Base-by-base conservation (phyloP, 92 coral and sea anemone genomes). In the Porites rus region DNA sequence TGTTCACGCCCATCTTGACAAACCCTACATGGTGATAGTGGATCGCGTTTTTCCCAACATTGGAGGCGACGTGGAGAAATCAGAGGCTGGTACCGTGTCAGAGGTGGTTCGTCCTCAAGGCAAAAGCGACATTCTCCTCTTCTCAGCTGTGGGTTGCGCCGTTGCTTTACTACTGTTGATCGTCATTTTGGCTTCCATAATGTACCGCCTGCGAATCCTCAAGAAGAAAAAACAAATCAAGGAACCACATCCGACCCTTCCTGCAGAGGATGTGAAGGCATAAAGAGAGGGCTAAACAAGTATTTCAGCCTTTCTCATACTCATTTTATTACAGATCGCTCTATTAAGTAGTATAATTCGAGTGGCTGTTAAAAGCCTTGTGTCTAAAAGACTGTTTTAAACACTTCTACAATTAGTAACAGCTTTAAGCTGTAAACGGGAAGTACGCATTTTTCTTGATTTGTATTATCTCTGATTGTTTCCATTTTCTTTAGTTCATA, bases 1-100 rank as follows among this genome's bases (percentile, higher is more conserved):
- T 63, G 88, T 88, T 8, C 88, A 83, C 16, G 84, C 67, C 18
- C 88, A 88, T 76, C 87, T 88, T 3, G 69, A 76, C 59, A 28
- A 56, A 75, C 25, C 75, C 60, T 88, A 78, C 69, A 78, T 75
- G 22, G 72, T 6, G 82, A 43, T 88, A 19, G 60, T 54, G 0
- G 60, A 54, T 0, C 60, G 60, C 60, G 60, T 54, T 10, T 54
- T 54, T 9, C 60, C 60, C 60, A 54, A 54, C 60, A 54, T 54
- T 9, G 60, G 60, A 1, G 60, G 14, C 3, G 60, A 54, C 14
- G 60, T 54, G 60, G 16, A 54, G 60, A 54, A 9, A 0, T 54
- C 60, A 8, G 60, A 54, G 0, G 81, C 66, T 63, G 91, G 91
- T 13, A 88, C 91, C 74, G 59, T 88, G 25, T 58, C 83, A 2